Base-by-base conservation (phyloP, 2,797 vertebrate genomes). In the Phylloscopus collybita region DNA sequence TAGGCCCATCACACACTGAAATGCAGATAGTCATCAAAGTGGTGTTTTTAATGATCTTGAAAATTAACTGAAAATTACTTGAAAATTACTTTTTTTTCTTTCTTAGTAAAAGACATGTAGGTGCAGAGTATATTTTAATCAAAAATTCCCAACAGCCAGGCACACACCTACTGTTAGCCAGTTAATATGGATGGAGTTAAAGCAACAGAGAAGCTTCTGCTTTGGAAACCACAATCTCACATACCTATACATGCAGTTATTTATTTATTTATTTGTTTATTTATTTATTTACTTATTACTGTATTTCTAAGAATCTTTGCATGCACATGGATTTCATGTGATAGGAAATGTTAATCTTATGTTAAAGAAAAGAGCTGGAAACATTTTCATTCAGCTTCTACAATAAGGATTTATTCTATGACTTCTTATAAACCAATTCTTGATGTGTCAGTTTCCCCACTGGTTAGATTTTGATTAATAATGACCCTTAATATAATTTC, bases 371-470 rank as follows among this genome's bases (percentile, higher is more conserved):
- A 73, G 6, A 6, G 4, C 3, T 61, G 26, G 44, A 92, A 80
- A 73, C 29, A 0, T 50, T 76, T 86, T 85, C 2, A 38, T 64
- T 30, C 54, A 44, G 2, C 10, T 82, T 75, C 51, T 62, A 4
- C 15, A 59, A 47, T 11, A 7, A 53, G 19, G 10, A 62, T 87
- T 85, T 87, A 47, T 73, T 82, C 67, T 60, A 27, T 66, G 74
- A 82, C 51, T 13, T 89, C 85, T 88, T 65, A 62, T 80, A 93
- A 81, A 85, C 82, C n/a, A 82, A 27, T 85, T 80, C 11, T 53
- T 85, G 51, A 73, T 89, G 40, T 27, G 22, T 92, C 49, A 76
- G 71, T 92, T 91, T 78, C 50, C 18, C n/a, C 23, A 42, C 36
- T 40, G 78, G 40, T 76, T 60, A 82, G 16, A 62, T 73, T 86